phyloP scores from a whole-genome alignment of 2,888 invertebrate species.

The Drosophila cyrtoloma region DNA sequence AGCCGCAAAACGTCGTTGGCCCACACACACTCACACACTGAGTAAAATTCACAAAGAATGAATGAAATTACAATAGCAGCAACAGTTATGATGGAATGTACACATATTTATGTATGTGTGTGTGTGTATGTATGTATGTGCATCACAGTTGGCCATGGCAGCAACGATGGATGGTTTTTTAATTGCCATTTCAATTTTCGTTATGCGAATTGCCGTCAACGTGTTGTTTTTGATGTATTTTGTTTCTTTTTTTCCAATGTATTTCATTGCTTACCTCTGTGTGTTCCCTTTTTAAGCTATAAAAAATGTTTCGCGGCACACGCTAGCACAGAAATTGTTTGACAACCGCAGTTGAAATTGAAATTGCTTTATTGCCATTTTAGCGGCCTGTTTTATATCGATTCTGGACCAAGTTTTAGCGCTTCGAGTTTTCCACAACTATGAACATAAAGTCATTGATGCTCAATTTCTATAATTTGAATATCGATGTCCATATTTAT shows the following conservation, averaged over 20 bases:
- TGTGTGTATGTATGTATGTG: constrained; percentile 15
- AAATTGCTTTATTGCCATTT: constrained; percentile 66
- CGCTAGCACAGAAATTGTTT: constrained; percentile 64
- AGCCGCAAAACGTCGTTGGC: constrained; percentile 72
- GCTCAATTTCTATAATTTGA: constrained; percentile 53
- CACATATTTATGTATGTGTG: constrained; percentile 10
- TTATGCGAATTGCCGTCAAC: constrained; percentile 64
- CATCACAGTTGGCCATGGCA: constrained; percentile 63
- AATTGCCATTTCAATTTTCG: constrained; percentile 80
- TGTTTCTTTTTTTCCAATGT: neutral
- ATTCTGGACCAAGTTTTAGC: constrained; percentile 17
- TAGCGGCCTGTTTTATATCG: constrained; percentile 51
- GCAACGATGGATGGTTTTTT: constrained; percentile 77
- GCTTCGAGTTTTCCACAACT: neutral
- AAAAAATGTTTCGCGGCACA: constrained; percentile 52
- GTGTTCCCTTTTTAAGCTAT: constrained; percentile 51
- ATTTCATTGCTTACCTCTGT: constrained; percentile 21
- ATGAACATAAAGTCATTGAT: constrained; percentile 38
- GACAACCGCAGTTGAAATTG: constrained; percentile 76
- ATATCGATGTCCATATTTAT: constrained; percentile 28
- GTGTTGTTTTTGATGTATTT: constrained; percentile 5
- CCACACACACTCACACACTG: constrained; percentile 23
- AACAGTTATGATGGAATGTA: constrained; percentile 37
- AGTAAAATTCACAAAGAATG: constrained; percentile 54
- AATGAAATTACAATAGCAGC: constrained; percentile 74